Base-by-base conservation (phyloP, 2,888 invertebrate genomes). In the Netelia virgata region DNA sequence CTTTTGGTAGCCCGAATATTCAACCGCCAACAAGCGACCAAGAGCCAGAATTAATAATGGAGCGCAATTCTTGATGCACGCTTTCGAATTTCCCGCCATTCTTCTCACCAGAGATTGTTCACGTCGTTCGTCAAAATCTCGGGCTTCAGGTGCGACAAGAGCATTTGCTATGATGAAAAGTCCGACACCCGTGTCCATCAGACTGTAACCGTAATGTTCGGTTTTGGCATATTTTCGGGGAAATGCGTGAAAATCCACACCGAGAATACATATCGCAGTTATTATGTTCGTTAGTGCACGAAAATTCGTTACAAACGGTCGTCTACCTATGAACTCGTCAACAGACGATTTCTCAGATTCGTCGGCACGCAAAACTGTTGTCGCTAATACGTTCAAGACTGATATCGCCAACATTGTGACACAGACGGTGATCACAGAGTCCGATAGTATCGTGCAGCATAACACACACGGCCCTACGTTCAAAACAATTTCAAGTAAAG, bases 111-210 rank as follows among this genome's bases (percentile, higher is more conserved):
- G 14, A 3, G 47, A 47, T 47, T 47, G 5, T 47, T 47, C 47
- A 10, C 47, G 47, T 14, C 11, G 3, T 0, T 81, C 66, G 10
- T 74, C 64, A 43, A 88, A 83, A 18, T 91, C 91, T 82, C 93
- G 92, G 50, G 94, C 93, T 91, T 96, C 95, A 0, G 95, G 94
- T 18, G 97, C 95, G 0, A 97, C 97, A 57, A 97, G 93, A 0
- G 97, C 98, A 94, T 98, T 98, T 23, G 97, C 95, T 50, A 97
- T 94, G 8, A 98, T 95, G 94, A 97, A 99, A 18, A 97, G 93
- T 0, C 98, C 99, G 3, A 99, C 99, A 10, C 99, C 99, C 10
- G 97, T 95, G 92, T 99, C 99, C 99, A 99, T 99, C 36, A 98
- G 93, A 91, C 98, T 96, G 89, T 96, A 97, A 0, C 99, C 99